Base-by-base conservation (phyloP, 1,140 invertebrate genomes). In the Zeugodacus cucurbitae region DNA sequence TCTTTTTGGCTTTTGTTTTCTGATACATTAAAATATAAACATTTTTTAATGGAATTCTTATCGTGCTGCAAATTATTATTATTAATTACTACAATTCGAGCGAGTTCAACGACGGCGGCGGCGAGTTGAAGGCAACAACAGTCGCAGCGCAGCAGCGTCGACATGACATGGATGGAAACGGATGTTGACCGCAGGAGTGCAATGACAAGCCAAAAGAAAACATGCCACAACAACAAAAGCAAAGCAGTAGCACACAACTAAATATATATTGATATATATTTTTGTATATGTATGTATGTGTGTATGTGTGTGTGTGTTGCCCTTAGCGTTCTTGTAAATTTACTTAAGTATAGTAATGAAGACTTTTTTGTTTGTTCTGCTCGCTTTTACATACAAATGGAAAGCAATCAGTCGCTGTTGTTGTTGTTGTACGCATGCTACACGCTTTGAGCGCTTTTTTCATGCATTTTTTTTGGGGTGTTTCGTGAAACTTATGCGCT, bases 31-130 rank as follows among this genome's bases (percentile, higher is more conserved):
- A 74, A 74, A 74, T 29, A 37, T 32, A 22, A 74, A 74, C 26
- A 82, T 82, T 82, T 82, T 82, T 82, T 82, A 82, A 82, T 82
- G 74, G 74, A 82, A 82, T 82, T 44, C 74, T 82, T 82, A 82
- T 82, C 74, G 74, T 82, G 74, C 74, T 82, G 74, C 74, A 82
- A 82, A 82, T 82, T 82, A 82, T 82, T 82, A 82, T 82, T 82
- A 82, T 82, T 82, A 82, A 82, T 82, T 82, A 82, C 70, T 41
- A 74, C 70, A 74, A 41, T 74, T 74, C 70, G 70, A 82, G 74
- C n/a, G 41, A 82, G 74, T 82, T 82, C 74, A 82, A 48, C 26
- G 74, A n/a, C 41, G 41, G 34, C 37, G 37, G 32, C 37, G 70
- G 74, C 14, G 41, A 82, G 41, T 82, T 82, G 74, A 82, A 82